Conservation (phyloP, 2,797 vertebrate species). For the Knipowitschia caucasica region DNA sequence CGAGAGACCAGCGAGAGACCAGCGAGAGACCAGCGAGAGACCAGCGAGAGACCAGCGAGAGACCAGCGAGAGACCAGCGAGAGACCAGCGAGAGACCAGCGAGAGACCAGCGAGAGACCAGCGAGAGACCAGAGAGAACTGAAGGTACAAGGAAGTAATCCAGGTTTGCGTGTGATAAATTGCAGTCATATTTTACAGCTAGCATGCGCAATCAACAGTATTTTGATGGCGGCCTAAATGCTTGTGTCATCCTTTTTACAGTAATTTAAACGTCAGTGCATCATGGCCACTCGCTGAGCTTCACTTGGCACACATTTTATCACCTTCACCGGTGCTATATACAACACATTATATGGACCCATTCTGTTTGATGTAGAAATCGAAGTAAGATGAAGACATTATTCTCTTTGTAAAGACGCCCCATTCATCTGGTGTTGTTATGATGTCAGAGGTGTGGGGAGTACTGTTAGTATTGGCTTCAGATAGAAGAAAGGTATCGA, state of each 20-base stretch:
- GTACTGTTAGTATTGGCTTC: neutral
- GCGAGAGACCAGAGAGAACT: too few relatives aligned
- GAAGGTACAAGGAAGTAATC: neutral
- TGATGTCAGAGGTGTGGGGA: neutral
- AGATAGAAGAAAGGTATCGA: too few relatives aligned
- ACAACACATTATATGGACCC: constrained; percentile 1
- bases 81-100: too few relatives aligned
- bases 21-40: too few relatives aligned
- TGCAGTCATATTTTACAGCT: neutral
- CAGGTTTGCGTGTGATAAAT: constrained; percentile 3
- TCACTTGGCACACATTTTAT: constrained; percentile 4
- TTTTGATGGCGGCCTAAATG: neutral
- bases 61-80: too few relatives aligned
- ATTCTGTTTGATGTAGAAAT: constrained; percentile 28
- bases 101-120: too few relatives aligned
- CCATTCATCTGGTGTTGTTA: constrained; percentile 14
- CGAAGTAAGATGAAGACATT: constrained; percentile 22
- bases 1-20: too few relatives aligned
- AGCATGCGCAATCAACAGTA: neutral
- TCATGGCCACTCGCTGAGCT: neutral
- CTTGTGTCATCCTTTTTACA: constrained; percentile 1
- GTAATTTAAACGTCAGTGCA: constrained; percentile 8
- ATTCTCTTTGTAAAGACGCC: constrained; percentile 13
- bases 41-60: too few relatives aligned
- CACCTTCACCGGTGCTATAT: constrained; percentile 6